Conservation (phyloP, 2,113 vertebrate species). For the Anoura caudifer region DNA sequence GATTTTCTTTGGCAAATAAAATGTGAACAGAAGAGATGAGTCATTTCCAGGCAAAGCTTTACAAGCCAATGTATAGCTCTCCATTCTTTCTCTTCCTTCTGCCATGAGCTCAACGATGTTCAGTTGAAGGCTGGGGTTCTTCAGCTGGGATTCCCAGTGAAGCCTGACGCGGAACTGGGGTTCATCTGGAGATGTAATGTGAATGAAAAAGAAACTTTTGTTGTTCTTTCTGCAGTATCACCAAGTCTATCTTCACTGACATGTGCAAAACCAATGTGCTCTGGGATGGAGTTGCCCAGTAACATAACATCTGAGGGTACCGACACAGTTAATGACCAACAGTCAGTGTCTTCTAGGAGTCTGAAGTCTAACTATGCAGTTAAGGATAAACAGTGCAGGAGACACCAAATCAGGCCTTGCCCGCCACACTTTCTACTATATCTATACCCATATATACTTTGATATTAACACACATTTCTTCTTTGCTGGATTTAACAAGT, state of each 20-base stretch:
- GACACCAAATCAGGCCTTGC: not conserved
- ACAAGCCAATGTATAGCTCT: not conserved
- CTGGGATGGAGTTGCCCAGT: not conserved
- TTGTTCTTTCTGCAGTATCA: not conserved
- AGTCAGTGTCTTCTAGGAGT: not conserved
- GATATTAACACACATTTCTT: not conserved
- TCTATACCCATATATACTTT: not conserved
- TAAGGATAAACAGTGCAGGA: not conserved
- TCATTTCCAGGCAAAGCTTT: not conserved
- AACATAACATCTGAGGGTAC: not conserved
- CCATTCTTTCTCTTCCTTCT: not conserved
- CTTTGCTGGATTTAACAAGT: constrained; percentile 21
- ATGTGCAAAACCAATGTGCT: not conserved
- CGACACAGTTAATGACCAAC: not conserved
- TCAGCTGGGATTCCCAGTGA: not conserved
- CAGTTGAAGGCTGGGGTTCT: not conserved
- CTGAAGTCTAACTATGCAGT: not conserved
- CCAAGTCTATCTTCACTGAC: not conserved
- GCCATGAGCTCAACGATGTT: not conserved
- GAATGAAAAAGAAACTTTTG: not conserved
- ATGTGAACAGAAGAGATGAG: not conserved
- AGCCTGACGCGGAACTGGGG: not conserved
- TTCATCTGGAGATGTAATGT: not conserved
- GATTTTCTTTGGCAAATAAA: constrained; percentile 14
- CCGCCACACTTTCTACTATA: not conserved